Percentiles rank a stretch among this genome's conserved stretches.
Evolutionary conservation across 2,797 vertebrate species (phyloP).

Genomic region (Miichthys miiuy): DNA sequence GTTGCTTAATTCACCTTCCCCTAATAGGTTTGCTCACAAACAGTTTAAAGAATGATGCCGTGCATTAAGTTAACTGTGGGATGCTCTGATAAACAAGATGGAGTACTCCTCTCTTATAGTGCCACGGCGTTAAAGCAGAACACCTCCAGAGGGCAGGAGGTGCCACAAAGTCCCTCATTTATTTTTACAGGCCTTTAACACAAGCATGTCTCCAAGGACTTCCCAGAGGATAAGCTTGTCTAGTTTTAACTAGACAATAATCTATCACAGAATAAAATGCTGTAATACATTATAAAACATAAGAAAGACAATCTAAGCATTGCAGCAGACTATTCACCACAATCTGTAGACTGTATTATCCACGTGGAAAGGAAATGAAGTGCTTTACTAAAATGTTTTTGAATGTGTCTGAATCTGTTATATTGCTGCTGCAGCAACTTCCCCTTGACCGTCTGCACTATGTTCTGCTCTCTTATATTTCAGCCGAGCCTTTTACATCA

Average conservation of each 20-base stretch:
- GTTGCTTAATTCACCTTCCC: conserved; percentile 18
- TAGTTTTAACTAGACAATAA: conserved; percentile 4
- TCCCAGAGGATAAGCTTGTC: neutral
- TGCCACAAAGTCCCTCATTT: conserved; percentile 7
- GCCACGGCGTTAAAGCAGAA: conserved; percentile 7
- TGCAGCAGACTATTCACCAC: neutral
- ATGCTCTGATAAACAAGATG: conserved; percentile 21
- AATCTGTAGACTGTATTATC: neutral
- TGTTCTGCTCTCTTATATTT: neutral
- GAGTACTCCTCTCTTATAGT: neutral
- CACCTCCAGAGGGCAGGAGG: conserved; percentile 1
- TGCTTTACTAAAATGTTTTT: neutral
- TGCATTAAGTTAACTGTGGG: neutral
- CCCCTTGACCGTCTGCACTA: neutral
- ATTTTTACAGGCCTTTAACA: conserved; percentile 16
- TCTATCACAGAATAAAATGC: conserved; percentile 9
- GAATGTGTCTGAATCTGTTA: neutral
- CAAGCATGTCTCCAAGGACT: conserved; percentile 12
- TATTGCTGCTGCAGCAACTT: neutral
- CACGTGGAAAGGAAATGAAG: neutral
- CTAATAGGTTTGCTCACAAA: conserved; percentile 1
- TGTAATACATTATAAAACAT: neutral
- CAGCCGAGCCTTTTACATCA: neutral
- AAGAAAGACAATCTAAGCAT: neutral
- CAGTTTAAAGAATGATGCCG: conserved; percentile 14